A percentile compares a stretch with the other conserved stretches of the same genome.
These are phyloP conservation scores for Tinamus guttatus DNA, from an alignment of 2,113 vertebrate genomes.

Conservation along the genomic window DNA sequence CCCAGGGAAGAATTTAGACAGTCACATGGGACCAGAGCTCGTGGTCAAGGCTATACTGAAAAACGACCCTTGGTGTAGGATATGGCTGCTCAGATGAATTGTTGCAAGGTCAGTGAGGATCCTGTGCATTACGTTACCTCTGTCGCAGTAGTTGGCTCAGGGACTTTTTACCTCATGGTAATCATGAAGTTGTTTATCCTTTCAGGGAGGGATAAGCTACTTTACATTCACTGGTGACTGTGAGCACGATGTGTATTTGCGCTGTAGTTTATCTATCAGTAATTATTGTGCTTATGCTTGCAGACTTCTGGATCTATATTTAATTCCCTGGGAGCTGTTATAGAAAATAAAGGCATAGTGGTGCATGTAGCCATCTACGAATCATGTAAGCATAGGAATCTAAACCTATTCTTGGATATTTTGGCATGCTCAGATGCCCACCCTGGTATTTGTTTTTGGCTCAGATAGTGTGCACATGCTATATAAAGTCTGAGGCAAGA, in stretches of 20 bases:
- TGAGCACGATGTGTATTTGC: background rate
- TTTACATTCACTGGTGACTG: background rate
- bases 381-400: background rate
- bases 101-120: background rate
- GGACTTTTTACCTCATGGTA: background rate
- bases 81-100: background rate
- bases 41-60: background rate
- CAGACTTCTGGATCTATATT: background rate
- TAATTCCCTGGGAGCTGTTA: background rate
- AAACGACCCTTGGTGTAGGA: background rate
- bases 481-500: background rate
- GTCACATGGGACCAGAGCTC: background rate
- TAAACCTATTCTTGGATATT: background rate
- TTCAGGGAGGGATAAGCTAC: background rate
- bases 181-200: background rate
- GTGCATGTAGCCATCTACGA: background rate
- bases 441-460: background rate
- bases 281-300: background rate
- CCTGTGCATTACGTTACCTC: accelerated
- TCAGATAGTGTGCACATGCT: background rate
- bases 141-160: too few species aligned
- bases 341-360: background rate
- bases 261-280: background rate
- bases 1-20: background rate
- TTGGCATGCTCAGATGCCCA: background rate